Percentiles rank a stretch among this genome's conserved stretches.
Conservation (phyloP, 1,140 invertebrate species). For the Drosophila pruinosa region DNA sequence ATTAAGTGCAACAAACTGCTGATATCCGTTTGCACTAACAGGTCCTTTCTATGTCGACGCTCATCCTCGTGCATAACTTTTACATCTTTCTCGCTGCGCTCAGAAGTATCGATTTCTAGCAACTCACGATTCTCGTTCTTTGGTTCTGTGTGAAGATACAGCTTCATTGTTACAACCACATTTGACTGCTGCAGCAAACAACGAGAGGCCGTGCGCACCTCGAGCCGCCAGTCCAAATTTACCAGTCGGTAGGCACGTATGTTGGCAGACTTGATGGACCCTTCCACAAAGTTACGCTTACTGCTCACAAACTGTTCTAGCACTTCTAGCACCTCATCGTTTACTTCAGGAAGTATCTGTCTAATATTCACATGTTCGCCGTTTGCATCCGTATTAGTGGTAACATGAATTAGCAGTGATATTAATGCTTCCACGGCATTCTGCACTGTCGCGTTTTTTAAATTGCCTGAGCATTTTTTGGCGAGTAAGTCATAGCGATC, state of each 20-base stretch:
- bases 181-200: slow-evolving; percentile 60
- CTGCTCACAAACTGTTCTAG: slow-evolving; percentile 73
- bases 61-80: slow-evolving; percentile 66
- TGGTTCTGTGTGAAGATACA: slow-evolving; percentile 74
- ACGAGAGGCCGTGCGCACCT: slow-evolving; percentile 68
- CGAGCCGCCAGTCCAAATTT: slow-evolving; percentile 75
- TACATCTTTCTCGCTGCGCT: slow-evolving; percentile 52
- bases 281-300: slow-evolving; percentile 72
- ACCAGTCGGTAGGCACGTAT: slow-evolving; percentile 71
- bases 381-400: slow-evolving; percentile 42
- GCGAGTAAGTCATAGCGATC: slow-evolving; percentile 59
- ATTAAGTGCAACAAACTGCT: slow-evolving; percentile 68
- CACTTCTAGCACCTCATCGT: slow-evolving; percentile 57
- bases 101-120: slow-evolving; percentile 40
- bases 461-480: slow-evolving; percentile 42
- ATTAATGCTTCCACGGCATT: slow-evolving; percentile 68
- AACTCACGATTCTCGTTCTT: slow-evolving; percentile 77
- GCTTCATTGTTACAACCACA: slow-evolving; percentile 68
- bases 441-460: slow-evolving; percentile 39
- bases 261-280: slow-evolving; percentile 78
- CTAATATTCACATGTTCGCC: slow-evolving; percentile 26
- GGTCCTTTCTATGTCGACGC: slow-evolving; percentile 67
- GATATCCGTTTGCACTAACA: slow-evolving; percentile 76
- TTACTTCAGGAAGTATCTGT: slow-evolving; percentile 51
- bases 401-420: slow-evolving; percentile 68